Percentiles rank a stretch among this genome's conserved stretches.
phyloP scores from a whole-genome alignment of 2,797 vertebrate species.

The Ctenochaetus hawaiiensis region DNA sequence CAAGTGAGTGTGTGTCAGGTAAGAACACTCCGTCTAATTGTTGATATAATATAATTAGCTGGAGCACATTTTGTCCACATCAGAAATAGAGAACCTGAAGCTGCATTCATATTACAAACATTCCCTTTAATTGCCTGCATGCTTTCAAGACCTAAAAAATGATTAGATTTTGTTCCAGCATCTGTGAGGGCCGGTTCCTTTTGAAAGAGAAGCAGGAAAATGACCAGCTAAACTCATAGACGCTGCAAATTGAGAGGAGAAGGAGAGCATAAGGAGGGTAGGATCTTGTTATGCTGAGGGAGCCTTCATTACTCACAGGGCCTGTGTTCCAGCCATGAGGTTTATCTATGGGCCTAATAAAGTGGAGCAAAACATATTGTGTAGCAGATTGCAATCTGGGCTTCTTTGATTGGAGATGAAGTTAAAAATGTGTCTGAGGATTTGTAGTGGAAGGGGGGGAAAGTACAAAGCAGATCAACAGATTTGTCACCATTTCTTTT shows the following conservation, averaged over 20 bases:
- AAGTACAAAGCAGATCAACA: slow-evolving; percentile 57
- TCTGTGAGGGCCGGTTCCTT: slow-evolving; percentile 36
- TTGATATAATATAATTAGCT: slow-evolving; percentile 13
- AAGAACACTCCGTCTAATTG: slow-evolving; percentile 25
- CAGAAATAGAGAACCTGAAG: slow-evolving; percentile 17
- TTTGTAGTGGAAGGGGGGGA: slow-evolving; percentile 38
- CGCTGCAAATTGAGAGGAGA: slow-evolving; percentile 59
- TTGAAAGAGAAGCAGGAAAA: slow-evolving; percentile 47
- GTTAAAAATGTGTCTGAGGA: slow-evolving; percentile 74
- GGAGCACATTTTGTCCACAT: slow-evolving; percentile 11
- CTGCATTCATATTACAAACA: slow-evolving; percentile 25
- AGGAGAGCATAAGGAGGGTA: slow-evolving; percentile 64
- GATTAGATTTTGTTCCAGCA: slow-evolving; percentile 42
- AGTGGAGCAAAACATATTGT: slow-evolving; percentile 86
- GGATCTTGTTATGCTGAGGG: slow-evolving; percentile 74
- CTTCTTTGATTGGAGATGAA: slow-evolving; percentile 82
- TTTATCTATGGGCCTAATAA: slow-evolving; percentile 83
- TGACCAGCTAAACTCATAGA: slow-evolving; percentile 58
- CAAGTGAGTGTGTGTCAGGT: background rate
- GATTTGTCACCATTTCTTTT: slow-evolving; percentile 63
- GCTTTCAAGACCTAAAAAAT: slow-evolving; percentile 46
- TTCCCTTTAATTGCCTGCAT: slow-evolving; percentile 43
- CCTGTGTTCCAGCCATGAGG: slow-evolving; percentile 72
- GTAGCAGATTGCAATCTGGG: slow-evolving; percentile 85
- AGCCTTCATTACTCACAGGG: slow-evolving; percentile 76